Evolutionary conservation across 2,113 vertebrate genomes (phyloP), one percentile per base, ranked within the genome.

Genomic region (Helogale parvula): DNA sequence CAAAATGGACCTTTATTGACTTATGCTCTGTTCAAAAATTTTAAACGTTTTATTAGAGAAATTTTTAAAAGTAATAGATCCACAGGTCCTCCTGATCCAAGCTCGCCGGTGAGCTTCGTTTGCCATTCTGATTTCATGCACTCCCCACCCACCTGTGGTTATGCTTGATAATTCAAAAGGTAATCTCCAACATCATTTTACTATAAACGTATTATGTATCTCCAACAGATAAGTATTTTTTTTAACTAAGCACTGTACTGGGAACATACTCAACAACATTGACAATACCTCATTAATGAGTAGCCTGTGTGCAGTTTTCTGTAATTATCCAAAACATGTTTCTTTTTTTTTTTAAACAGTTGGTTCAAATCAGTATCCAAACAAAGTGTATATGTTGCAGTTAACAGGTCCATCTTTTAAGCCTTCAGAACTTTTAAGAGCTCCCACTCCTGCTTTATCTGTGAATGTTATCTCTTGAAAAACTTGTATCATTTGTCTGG

Each of bases 311-410:
- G 16, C 12, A 71, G 31, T 84, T 93, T 96, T 74, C 68, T 77
- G 33, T 93, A 81, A 93, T 93, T 85, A 88, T 85, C n/a, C 91
- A 45, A 88, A 91, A 94, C 83, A 80, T 65, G 19, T 94, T 50
- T 91, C 12, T 60, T 2, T 74, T 80, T 52, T 35, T 4, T 54
- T 17, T 17, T 17, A 13, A 57, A 63, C 1, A 1, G 31, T 45
- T 69, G 6, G 10, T 84, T 85, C 19, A 72, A 84, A 80, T 95
- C 12, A n/a, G 15, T 81, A 79, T 93, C 14, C 57, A 93, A 57
- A 45, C 35, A 90, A 38, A n/a, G 21, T 80, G 12, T 65, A 57
- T 35, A 52, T 33, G 47, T 8, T 93, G 19, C 47, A 88, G 41
- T 68, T 76, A 84, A 93, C 88, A 92, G 63, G 79, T 27, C 31